A percentile compares a stretch with the other conserved stretches of the same genome.
phyloP scores from a whole-genome alignment of 2,888 invertebrate genomes.

The Hydrotaea cyrtoneurina region DNA sequence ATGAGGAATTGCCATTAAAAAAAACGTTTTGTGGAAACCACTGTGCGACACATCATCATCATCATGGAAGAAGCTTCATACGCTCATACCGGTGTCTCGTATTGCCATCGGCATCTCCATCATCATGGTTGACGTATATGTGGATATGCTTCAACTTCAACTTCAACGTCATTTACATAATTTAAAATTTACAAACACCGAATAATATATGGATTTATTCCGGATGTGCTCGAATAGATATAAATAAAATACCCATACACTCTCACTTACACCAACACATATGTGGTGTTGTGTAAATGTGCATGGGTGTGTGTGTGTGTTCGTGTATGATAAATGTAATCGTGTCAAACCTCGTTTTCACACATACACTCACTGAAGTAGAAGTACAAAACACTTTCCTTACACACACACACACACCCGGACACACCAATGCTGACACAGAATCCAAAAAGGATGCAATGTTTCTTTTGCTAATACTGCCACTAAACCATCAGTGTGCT shows the following conservation, averaged over 20 bases:
- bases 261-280: neutral
- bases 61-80: neutral
- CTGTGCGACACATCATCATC: no score
- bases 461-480: conserved; percentile 34
- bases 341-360: conserved; percentile 30
- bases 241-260: conserved; percentile 16
- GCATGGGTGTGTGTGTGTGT: no score
- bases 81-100: neutral
- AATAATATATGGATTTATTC: conserved; percentile 44
- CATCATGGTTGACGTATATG: conserved; percentile 17
- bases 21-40: no score
- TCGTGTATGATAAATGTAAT: conserved; percentile 39
- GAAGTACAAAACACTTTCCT: conserved; percentile 14
- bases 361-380: neutral
- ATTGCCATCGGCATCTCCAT: neutral
- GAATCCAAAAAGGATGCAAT: conserved; percentile 7
- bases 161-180: conserved; percentile 49
- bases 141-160: conserved; percentile 35
- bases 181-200: conserved; percentile 42
- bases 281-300: neutral
- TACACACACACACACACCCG: neutral
- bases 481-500: conserved; percentile 32
- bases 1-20: no score
- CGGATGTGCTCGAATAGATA: conserved; percentile 2
- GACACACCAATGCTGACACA: neutral